Conservation (phyloP, 2,797 vertebrate species). For the Limnodromus scolopaceus region DNA sequence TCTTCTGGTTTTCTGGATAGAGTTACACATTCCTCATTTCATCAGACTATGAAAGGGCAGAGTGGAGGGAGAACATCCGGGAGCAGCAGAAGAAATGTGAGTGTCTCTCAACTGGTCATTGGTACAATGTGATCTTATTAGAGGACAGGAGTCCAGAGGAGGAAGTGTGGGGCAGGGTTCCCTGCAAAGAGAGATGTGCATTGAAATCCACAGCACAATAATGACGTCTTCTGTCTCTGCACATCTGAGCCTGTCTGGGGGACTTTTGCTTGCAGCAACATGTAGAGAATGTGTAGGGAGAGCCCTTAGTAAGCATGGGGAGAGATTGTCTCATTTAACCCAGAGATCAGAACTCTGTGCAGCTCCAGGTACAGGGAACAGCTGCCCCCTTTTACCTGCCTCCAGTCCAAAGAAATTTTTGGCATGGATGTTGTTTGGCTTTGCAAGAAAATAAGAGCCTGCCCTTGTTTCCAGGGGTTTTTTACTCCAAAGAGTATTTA, state of each 20-base stretch:
- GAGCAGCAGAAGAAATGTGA: constrained; percentile 97
- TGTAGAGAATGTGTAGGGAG: not conserved
- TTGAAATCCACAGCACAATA: not conserved
- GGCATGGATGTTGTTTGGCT: not conserved
- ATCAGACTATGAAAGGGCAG: constrained; percentile 92
- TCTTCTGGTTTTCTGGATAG: constrained; percentile 67
- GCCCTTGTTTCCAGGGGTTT: not conserved
- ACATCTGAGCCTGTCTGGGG: not conserved
- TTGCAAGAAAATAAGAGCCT: not conserved
- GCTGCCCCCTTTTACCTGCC: not conserved
- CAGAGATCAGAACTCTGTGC: not conserved
- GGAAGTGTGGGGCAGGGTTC: not conserved
- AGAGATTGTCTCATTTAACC: not conserved
- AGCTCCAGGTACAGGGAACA: not conserved
- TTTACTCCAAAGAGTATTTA: not conserved
- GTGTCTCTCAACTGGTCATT: constrained; percentile 40
- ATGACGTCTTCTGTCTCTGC: not conserved
- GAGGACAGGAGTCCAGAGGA: not conserved
- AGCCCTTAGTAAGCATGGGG: not conserved
- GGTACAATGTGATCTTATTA: not conserved
- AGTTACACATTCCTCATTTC: constrained; percentile 93
- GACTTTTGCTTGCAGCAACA: not conserved
- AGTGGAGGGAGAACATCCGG: constrained; percentile 93
- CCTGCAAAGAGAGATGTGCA: not conserved
- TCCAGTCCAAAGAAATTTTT: not conserved